Evolutionary conservation across 2,113 vertebrate species (phyloP), one percentile per base, ranked within the genome.

Genomic region (Larimichthys polyactis): DNA sequence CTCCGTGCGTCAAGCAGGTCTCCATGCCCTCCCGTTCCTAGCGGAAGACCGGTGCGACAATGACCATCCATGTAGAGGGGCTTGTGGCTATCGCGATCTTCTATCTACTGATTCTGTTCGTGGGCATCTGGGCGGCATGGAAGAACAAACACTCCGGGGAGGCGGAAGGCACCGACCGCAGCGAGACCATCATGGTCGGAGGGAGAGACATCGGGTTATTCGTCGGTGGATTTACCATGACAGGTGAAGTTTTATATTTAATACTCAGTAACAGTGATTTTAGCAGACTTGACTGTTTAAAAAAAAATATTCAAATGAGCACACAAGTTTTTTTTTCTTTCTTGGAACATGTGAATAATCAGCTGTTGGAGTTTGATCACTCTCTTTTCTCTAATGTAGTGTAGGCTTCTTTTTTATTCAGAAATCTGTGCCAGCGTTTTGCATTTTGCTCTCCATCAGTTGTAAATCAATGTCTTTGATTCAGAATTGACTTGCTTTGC

Each of bases 91-190:
- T 99, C 86, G 94, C 97, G 83, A 32, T 98, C 44, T 99, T 99
- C 94, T 99, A 99, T 89, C 76, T 98, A 52, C 95, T 97, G 36
- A 99, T 99, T 85, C 93, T 99, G 74, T 84, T 95, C 58, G 98
- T 99, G 89, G 98, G 98, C 63, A 99, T 99, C 93, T 99, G 98
- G 98, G 98, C 98, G 78, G 97, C 98, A 72, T 98, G 98, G 98
- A 99, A 97, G 94, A 99, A 98, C 94, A 99, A 99, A 88, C 97
- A 98, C 94, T 96, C 95, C 0, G 94, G 97, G 55, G 95, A 94
- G 0, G 83, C 95, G 43, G 97, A 95, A 82, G 96, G 94, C 80
- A 83, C 92, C 11, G 97, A 97, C 89, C 97, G 97, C 82, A 97
- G 97, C 0, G 98, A 99, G 91, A 97, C 95, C 83, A 99, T 99